Base-by-base conservation (phyloP, 92 coral and sea anemone genomes). In the Epizoanthus stellaris region DNA sequence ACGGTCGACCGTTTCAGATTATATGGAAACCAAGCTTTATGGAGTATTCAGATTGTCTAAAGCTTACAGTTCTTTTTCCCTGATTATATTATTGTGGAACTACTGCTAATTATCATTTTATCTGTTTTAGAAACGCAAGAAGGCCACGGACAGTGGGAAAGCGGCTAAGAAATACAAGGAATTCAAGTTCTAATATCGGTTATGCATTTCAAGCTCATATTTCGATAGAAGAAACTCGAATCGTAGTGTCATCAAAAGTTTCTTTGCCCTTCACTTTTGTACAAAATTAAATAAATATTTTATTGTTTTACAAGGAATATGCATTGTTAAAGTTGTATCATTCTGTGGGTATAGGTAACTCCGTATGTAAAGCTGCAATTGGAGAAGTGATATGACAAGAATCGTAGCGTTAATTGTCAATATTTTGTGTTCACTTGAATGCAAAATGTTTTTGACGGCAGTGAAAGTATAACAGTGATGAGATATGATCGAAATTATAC, bases 81-180 rank as follows among this genome's bases (percentile, higher is more conserved):
- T 11, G 21, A 17, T 17, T 21, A 4, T 25, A 13, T 77, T 60
- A 2, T 12, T n/a, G 61, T 58, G 3, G 11, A 17, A 70, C 69
- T 25, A 40, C 11, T 52, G 49, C 70, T 14, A 39, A 76, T 12
- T 20, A 6, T 71, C 30, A 67, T 12, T 19, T 9, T 19, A 19
- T 53, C 40, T 63, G 43, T 81, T 82, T 61, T 38, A 94, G 98
- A 96, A 96, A 91, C 88, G 98, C 12, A 96, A 96, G 80, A 96
- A 96, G 86, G 98, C 98, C 64, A 96, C 98, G 53, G 98, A 96
- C 87, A 94, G 98, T 76, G 98, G 98, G 53, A 96, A 96, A 72
- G 98, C 98, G 16, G 98, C 98, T 36, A 96, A 94, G 93, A 96
- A 96, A 77, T 96, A 96, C 96, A 96, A 96, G 73, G 98, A 96